Conservation (phyloP, 2,113 vertebrate genomes). For the Anguilla rostrata region DNA sequence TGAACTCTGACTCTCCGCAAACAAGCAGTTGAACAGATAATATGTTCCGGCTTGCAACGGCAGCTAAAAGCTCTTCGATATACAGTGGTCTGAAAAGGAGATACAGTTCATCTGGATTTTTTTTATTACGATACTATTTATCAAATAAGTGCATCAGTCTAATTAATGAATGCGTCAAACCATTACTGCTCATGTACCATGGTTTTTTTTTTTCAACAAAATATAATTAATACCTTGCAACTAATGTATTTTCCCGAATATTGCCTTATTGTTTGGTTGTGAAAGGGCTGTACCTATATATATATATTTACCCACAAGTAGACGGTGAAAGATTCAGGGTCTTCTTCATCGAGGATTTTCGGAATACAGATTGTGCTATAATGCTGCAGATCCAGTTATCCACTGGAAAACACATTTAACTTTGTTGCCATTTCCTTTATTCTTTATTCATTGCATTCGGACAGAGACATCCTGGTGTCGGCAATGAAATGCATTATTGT, state of each 20-base stretch:
- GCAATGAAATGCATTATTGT: neutral
- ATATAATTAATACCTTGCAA: neutral
- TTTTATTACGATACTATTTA: neutral
- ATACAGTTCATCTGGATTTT: neutral
- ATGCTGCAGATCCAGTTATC: neutral
- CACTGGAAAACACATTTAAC: neutral
- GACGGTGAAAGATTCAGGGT: neutral
- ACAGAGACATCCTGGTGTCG: neutral
- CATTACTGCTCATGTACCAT: slow-evolving; percentile 4
- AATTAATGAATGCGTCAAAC: too few species aligned
- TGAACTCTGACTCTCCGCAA: slow-evolving; percentile 29
- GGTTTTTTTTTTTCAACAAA: neutral
- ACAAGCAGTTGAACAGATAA: slow-evolving; percentile 20
- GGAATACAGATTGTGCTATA: neutral
- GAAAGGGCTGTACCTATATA: neutral
- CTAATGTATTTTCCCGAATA: neutral
- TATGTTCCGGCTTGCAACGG: neutral
- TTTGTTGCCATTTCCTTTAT: slow-evolving; percentile 5
- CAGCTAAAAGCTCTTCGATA: neutral
- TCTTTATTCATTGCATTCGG: slow-evolving; percentile 17
- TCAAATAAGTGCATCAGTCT: neutral
- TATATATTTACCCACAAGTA: neutral
- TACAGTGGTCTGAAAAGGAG: neutral
- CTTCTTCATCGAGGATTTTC: neutral
- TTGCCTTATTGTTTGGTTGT: neutral